Evolutionary conservation across 1,140 invertebrate genomes (phyloP).

Genomic region (Trigoniulus corallinus): DNA sequence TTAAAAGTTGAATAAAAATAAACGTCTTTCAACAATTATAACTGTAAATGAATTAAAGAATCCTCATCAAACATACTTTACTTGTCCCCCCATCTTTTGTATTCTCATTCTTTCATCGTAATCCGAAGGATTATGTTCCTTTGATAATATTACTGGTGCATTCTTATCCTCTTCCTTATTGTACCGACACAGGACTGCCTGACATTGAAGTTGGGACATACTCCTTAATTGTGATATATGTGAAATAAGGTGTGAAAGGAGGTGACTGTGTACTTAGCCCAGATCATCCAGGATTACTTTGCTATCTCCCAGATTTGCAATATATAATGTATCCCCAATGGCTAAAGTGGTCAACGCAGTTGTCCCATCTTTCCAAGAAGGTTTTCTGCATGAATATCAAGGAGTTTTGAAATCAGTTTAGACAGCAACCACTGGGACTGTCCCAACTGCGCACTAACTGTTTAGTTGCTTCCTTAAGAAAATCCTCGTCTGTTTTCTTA

Average conservation of each 20-base stretch:
- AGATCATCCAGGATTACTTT: conserved; percentile 20
- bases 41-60: not conserved
- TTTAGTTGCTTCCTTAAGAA: conserved; percentile 29
- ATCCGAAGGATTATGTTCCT: conserved; percentile 28
- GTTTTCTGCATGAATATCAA: conserved; percentile 23
- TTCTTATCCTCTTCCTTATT: conserved; percentile 20
- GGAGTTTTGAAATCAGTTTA: not conserved
- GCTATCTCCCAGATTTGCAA: conserved; percentile 34
- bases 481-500: conserved; percentile 34
- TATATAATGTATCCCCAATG: conserved; percentile 29
- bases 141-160: conserved; percentile 26
- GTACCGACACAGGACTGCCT: conserved; percentile 30
- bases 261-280: not conserved
- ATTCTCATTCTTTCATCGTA: conserved; percentile 34
- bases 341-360: conserved; percentile 29
- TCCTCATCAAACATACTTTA: conserved; percentile 23
- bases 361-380: conserved; percentile 33
- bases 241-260: no score
- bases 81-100: conserved; percentile 32
- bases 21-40: not conserved
- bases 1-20: not conserved
- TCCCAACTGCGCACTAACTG: conserved; percentile 21
- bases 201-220: not conserved
- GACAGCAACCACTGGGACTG: no score
- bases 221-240: no score